Conservation (phyloP, 2,888 invertebrate species). For the Euclidia mi region DNA sequence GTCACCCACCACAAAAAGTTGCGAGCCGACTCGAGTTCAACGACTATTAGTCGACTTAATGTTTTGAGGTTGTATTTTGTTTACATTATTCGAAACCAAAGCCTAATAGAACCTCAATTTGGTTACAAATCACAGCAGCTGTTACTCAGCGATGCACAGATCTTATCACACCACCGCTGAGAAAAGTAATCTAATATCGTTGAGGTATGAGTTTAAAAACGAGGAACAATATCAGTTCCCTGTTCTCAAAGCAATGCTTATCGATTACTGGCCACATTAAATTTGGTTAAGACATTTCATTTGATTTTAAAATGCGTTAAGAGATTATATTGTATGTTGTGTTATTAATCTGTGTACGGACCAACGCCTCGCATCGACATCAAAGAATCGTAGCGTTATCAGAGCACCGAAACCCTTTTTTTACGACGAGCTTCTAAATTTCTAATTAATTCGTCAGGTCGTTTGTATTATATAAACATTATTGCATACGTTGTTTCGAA, state of each 20-base stretch:
- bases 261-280: conserved; percentile 49
- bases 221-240: conserved; percentile 26
- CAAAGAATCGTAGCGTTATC: conserved; percentile 56
- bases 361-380: conserved; percentile 53
- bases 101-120: conserved; percentile 24
- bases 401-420: conserved; percentile 55
- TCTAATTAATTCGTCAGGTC: conserved; percentile 71
- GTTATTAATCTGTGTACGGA: conserved; percentile 49
- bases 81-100: conserved; percentile 36
- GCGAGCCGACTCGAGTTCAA: too few relatives aligned
- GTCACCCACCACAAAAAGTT: not conserved
- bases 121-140: conserved; percentile 26
- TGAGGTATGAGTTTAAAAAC: conserved; percentile 40
- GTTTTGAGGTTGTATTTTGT: conserved; percentile 35
- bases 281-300: conserved; percentile 62
- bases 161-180: conserved; percentile 36
- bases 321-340: conserved; percentile 56
- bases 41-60: conserved; percentile 9
- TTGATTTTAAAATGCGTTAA: conserved; percentile 65
- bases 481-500: conserved; percentile 50
- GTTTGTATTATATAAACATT: conserved; percentile 65
- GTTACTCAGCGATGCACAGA: conserved; percentile 45
- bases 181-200: conserved; percentile 40
- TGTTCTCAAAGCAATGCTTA: conserved; percentile 27
- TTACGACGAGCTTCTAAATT: conserved; percentile 63